Percentiles rank a stretch among this genome's conserved stretches.
These are phyloP conservation scores for Phataginus tricuspis DNA, from an alignment of 2,797 vertebrate species.

Conservation along the genomic window DNA sequence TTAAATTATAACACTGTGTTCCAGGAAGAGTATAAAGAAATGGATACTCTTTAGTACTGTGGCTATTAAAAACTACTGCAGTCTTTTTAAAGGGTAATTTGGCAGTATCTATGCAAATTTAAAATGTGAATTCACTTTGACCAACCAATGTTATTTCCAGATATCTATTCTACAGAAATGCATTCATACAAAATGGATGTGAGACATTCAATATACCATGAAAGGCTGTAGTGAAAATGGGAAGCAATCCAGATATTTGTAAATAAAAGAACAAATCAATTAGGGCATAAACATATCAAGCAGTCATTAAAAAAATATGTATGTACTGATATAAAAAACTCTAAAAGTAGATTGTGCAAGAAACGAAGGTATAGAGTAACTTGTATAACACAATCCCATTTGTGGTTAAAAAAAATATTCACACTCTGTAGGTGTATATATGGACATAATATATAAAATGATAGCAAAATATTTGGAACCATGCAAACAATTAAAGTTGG, in stretches of 20 bases:
- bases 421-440: not conserved
- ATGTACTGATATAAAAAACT: not conserved
- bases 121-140: not conserved
- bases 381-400: not conserved
- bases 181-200: not conserved
- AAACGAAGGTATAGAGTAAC: not conserved
- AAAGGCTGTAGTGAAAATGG: not conserved
- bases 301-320: not conserved
- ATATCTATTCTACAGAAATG: not conserved
- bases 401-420: not conserved
- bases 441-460: not conserved
- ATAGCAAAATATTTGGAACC: not conserved
- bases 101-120: slow-evolving; percentile 6
- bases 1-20: not conserved
- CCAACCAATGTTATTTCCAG: not conserved
- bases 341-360: not conserved
- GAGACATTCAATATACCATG: not conserved
- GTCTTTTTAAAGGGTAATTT: not conserved
- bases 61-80: not conserved
- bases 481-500: not conserved
- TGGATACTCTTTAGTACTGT: not conserved
- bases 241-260: not conserved
- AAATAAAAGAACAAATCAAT: not conserved
- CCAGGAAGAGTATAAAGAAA: not conserved
- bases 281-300: not conserved